These are phyloP conservation scores for Sceloporus undulatus DNA, from an alignment of 2,113 vertebrate species.

Conservation along the genomic window DNA sequence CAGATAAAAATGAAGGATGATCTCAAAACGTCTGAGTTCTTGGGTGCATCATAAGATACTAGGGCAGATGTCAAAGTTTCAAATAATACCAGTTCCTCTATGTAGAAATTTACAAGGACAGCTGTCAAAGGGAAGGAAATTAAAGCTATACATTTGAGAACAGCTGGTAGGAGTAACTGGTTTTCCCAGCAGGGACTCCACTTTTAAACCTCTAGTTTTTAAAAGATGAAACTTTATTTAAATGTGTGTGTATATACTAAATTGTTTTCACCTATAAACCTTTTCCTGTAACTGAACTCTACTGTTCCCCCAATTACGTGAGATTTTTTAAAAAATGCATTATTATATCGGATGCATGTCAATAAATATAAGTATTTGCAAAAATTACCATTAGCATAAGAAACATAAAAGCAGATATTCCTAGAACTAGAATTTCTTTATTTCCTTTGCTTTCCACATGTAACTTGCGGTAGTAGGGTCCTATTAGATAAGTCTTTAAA, in stretches of 20 bases:
- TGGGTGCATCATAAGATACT: background rate
- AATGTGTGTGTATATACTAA: background rate
- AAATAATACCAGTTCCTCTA: background rate
- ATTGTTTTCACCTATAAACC: background rate
- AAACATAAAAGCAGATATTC: slow-evolving; percentile 92
- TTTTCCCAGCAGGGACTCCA: background rate
- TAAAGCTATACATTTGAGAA: background rate
- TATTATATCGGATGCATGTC: background rate
- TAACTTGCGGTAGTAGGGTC: slow-evolving; percentile 93
- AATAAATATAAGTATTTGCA: slow-evolving; percentile 36
- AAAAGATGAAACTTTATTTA: background rate
- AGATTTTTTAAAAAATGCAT: background rate
- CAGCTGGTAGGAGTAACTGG: background rate
- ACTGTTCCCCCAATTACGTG: background rate
- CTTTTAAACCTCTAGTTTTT: background rate
- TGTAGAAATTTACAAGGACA: background rate
- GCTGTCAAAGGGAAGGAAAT: background rate
- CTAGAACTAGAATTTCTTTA: slow-evolving; percentile 94
- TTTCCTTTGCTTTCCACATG: slow-evolving; percentile 92
- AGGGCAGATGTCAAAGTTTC: background rate
- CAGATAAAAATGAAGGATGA: background rate
- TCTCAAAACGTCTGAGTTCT: background rate
- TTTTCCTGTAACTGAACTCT: background rate
- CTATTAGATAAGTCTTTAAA: slow-evolving; percentile 89
- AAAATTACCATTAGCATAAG: slow-evolving; percentile 90